phyloP scores from a whole-genome alignment of 2,888 invertebrate genomes.

The Chrysopilus asiliformis region DNA sequence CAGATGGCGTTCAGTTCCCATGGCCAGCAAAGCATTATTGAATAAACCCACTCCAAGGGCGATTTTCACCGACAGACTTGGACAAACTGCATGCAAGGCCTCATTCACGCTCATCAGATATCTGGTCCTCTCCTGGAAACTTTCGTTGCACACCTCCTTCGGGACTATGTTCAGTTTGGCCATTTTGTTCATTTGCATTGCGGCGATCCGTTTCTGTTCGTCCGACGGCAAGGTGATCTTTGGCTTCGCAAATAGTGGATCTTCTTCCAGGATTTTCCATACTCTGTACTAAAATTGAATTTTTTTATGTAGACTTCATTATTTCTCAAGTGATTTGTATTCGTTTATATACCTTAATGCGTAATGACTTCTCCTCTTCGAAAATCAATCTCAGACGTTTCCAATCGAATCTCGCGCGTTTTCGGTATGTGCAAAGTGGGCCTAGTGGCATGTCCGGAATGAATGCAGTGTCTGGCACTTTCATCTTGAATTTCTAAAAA shows the following conservation, averaged over 20 bases:
- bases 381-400: constrained; percentile 66
- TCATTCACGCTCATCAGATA: constrained; percentile 64
- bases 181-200: constrained; percentile 52
- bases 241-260: constrained; percentile 61
- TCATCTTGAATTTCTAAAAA: too few species aligned
- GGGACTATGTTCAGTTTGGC: constrained; percentile 52
- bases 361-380: constrained; percentile 61
- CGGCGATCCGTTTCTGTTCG: constrained; percentile 58
- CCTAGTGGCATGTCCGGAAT: constrained; percentile 50
- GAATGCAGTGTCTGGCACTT: constrained; percentile 41
- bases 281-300: constrained; percentile 51
- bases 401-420: constrained; percentile 73
- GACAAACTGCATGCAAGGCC: constrained; percentile 53
- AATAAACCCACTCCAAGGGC: constrained; percentile 62
- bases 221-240: constrained; percentile 49
- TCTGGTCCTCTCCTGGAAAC: constrained; percentile 53
- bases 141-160: constrained; percentile 44
- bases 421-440: constrained; percentile 67
- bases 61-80: constrained; percentile 64
- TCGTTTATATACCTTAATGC: constrained; percentile 64
- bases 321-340: too few species aligned
- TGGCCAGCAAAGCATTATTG: constrained; percentile 56
- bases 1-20: constrained; percentile 61
- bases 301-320: constrained; percentile 5
- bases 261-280: constrained; percentile 63